Base-by-base conservation (phyloP, 1,140 invertebrate genomes). In the Bombus waltoni region DNA sequence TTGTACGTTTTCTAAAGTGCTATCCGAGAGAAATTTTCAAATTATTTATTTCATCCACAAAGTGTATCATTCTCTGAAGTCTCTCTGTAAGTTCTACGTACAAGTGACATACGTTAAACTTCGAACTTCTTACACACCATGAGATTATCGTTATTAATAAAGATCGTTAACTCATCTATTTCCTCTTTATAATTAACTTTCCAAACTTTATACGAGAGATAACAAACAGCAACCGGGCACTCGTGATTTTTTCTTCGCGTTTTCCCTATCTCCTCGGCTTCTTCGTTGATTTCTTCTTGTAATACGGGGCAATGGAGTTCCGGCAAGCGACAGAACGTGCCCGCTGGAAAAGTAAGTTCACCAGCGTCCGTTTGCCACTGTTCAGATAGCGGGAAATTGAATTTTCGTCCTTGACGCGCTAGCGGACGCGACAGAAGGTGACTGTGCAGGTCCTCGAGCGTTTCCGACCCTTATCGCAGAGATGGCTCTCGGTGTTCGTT, bases 381-480 rank as follows among this genome's bases (percentile, higher is more conserved):
- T 81, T 85, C 47, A 25, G 38, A 42, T 35, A 62, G 40, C 66
- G 81, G 81, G 83, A 87, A 86, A 90, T 89, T 73, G 83, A 91
- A 85, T 87, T 91, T 82, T 74, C 62, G 38, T 59, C 73, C 65
- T 65, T 65, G 66, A 57, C 72, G 28, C 47, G 28, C 6, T 18
- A 22, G 28, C 13, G 66, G 28, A 59, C 18, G 47, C 22, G 42
- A 68, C 74, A n/a, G 28, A 40, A 13, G 44, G 42, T 42, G 78
- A 13, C 38, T 28, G 5, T 22, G 59, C 74, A 10, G 9, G 11
- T 22, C 38, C 38, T 65, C 53, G 38, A 66, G 66, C 40, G 76
- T 77, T 35, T 72, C 66, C 77, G 62, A 78, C 32, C 65, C 72
- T 53, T 59, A 57, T 86, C 77, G 77, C 77, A 59, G 81, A 79